phyloP scores from a whole-genome alignment of 2,888 invertebrate genomes.

The Trichopria drosophilae region DNA sequence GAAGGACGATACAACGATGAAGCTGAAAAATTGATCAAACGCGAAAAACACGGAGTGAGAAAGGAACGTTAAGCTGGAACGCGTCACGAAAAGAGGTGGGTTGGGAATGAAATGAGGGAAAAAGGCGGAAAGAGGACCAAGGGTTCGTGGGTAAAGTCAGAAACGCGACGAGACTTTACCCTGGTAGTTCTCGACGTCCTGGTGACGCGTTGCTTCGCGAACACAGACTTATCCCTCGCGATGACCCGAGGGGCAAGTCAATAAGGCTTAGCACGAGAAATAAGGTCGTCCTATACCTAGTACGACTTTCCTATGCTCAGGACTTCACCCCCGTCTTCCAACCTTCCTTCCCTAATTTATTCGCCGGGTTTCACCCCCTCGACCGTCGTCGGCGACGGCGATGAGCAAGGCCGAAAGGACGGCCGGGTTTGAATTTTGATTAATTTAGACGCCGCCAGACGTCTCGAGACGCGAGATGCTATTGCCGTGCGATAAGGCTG shows the following conservation, averaged over 20 bases:
- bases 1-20: no score
- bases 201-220: constrained; percentile 20
- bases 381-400: constrained; percentile 28
- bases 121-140: no score
- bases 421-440: constrained; percentile 27
- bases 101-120: no score
- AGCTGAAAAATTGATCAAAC: no score
- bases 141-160: no score
- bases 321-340: background rate
- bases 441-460: constrained; percentile 20
- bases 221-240: constrained; percentile 35
- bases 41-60: no score
- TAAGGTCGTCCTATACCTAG: constrained; percentile 5
- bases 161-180: no score
- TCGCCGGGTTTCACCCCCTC: background rate
- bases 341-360: constrained; percentile 24
- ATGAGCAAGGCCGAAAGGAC: constrained; percentile 1
- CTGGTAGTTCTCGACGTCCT: no score
- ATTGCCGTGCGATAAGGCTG: constrained; percentile 8
- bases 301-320: background rate
- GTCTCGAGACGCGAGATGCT: constrained; percentile 24
- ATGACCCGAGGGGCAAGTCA: constrained; percentile 42
- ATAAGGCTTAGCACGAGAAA: constrained; percentile 38
- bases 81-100: no score
- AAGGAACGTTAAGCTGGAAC: no score